These are phyloP conservation scores for Tetramorium bicarinatum DNA, from an alignment of 2,888 invertebrate genomes.

Conservation along the genomic window DNA sequence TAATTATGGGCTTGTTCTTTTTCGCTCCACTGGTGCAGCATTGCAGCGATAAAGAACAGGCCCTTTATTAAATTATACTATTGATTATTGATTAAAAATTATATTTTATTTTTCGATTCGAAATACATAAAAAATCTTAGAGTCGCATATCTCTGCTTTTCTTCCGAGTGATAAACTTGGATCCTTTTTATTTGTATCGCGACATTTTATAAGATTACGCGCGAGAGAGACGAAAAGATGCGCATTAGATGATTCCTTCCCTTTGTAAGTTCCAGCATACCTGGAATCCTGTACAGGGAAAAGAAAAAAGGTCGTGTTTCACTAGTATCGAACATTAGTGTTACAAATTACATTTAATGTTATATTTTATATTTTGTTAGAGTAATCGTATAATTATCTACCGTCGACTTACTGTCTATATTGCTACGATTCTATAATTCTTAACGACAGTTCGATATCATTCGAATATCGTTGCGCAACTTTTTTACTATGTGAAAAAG, in stretches of 20 bases:
- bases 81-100: too few relatives aligned
- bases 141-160: not conserved
- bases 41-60: too few relatives aligned
- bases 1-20: too few relatives aligned
- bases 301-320: not conserved
- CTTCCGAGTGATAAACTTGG: conserved; percentile 21
- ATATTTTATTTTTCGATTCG: too few relatives aligned
- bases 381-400: conserved; percentile 28
- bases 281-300: not conserved
- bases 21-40: too few relatives aligned
- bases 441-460: too few relatives aligned
- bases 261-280: not conserved
- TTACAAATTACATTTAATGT: conserved; percentile 43
- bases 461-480: too few relatives aligned
- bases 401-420: conserved; percentile 13
- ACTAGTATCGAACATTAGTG: conserved; percentile 5
- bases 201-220: conserved; percentile 1
- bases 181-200: conserved; percentile 37
- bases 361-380: conserved; percentile 34
- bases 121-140: too few relatives aligned
- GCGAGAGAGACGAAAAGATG: not conserved
- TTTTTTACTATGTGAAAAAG: too few relatives aligned
- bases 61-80: too few relatives aligned
- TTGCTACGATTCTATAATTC: not conserved
- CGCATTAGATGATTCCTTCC: not conserved